phyloP scores from a whole-genome alignment of 2,888 invertebrate species.

The Platynereis dumerilii region DNA sequence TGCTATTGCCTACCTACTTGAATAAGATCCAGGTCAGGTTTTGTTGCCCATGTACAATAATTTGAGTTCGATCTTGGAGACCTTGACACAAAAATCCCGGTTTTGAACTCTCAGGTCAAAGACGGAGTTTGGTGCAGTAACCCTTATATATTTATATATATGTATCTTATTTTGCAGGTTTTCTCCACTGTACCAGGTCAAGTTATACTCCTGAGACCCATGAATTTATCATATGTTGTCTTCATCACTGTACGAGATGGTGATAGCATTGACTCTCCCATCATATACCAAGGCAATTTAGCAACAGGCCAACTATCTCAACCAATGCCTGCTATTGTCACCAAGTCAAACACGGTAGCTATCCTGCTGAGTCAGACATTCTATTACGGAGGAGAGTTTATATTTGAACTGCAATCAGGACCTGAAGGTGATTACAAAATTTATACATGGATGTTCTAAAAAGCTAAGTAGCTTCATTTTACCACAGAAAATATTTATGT shows the following conservation, averaged over 20 bases:
- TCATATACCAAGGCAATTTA: neutral
- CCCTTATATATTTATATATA: too few species aligned
- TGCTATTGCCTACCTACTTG: too few species aligned
- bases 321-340: neutral
- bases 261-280: neutral
- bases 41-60: too few species aligned
- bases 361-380: neutral
- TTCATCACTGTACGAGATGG: neutral
- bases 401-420: neutral
- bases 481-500: neutral
- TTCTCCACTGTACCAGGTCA: constrained; percentile 1
- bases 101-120: too few species aligned
- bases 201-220: neutral
- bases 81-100: too few species aligned
- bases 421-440: neutral
- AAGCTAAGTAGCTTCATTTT: neutral
- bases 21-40: too few species aligned
- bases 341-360: neutral
- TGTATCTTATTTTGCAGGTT: neutral
- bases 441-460: neutral
- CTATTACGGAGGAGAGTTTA: too few species aligned
- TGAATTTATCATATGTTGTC: neutral
- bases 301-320: constrained; percentile 5
- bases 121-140: too few species aligned
- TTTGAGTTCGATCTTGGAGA: too few species aligned